Conservation (phyloP, 2,888 invertebrate species). For the Xestia c-nigrum region DNA sequence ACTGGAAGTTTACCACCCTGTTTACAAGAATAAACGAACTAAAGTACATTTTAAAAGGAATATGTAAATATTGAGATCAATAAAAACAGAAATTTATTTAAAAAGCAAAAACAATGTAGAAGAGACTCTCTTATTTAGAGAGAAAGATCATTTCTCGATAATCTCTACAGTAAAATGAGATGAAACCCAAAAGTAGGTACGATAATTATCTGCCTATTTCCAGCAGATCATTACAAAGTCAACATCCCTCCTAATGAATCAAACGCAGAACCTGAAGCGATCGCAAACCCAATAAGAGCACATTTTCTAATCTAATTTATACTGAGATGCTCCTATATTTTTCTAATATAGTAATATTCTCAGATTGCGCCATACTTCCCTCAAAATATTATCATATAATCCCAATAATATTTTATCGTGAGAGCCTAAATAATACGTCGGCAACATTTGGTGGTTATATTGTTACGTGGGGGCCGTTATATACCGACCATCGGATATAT, state of each 20-base stretch:
- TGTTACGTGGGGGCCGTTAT: conserved; percentile 49
- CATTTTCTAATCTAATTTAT: conserved; percentile 41
- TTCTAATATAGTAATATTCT: conserved; percentile 54
- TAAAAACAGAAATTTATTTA: background rate
- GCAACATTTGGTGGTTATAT: conserved; percentile 60
- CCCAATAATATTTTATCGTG: conserved; percentile 62
- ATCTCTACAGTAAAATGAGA: background rate
- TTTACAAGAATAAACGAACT: background rate
- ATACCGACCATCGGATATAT: conserved; percentile 18
- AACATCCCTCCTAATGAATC: conserved; percentile 12
- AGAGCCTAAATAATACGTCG: conserved; percentile 54
- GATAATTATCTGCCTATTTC: background rate
- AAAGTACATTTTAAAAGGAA: background rate
- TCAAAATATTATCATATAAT: conserved; percentile 63
- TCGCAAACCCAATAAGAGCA: conserved; percentile 14
- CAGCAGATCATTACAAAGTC: background rate
- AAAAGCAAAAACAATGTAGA: background rate
- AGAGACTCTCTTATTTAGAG: too few relatives aligned
- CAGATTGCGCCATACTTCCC: conserved; percentile 34
- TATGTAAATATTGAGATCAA: background rate
- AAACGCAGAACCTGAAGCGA: background rate
- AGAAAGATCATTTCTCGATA: background rate
- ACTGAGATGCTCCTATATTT: conserved; percentile 46
- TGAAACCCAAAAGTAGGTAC: background rate
- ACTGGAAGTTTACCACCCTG: background rate